phyloP scores from a whole-genome alignment of 2,113 vertebrate genomes.

The Sprattus sprattus region DNA sequence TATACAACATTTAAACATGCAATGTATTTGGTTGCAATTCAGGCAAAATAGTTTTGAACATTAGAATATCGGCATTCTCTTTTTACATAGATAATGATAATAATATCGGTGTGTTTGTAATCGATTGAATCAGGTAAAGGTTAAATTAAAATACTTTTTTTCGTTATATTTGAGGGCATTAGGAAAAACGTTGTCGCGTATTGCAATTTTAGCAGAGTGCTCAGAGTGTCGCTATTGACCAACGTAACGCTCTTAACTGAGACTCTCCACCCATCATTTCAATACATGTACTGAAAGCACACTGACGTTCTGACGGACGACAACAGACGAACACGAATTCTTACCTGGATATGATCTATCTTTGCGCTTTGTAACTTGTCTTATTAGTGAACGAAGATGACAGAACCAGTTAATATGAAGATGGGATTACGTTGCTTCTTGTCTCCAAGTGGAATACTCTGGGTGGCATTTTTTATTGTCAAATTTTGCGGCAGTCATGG shows the following conservation, averaged over 20 bases:
- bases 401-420: neutral
- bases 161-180: too few relatives aligned
- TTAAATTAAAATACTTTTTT: too few relatives aligned
- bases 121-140: too few relatives aligned
- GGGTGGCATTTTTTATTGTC: neutral
- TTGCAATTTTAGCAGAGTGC: slow-evolving; percentile 19
- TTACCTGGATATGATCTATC: neutral
- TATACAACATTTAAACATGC: too few relatives aligned
- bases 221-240: slow-evolving; percentile 36
- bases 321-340: neutral
- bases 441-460: neutral
- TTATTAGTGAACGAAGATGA: neutral
- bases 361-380: neutral
- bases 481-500: neutral
- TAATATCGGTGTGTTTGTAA: too few relatives aligned
- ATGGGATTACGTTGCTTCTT: neutral
- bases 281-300: neutral
- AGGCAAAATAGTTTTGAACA: too few relatives aligned
- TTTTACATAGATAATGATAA: too few relatives aligned
- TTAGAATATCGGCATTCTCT: too few relatives aligned
- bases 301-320: neutral
- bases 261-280: neutral
- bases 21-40: too few relatives aligned
- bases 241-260: neutral
- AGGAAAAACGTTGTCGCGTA: neutral